Evolutionary conservation across 64 coral and sea anemone genomes (phyloP), one percentile per base, ranked within the genome.

Genomic region (Dendrophyllia cribrosa): DNA sequence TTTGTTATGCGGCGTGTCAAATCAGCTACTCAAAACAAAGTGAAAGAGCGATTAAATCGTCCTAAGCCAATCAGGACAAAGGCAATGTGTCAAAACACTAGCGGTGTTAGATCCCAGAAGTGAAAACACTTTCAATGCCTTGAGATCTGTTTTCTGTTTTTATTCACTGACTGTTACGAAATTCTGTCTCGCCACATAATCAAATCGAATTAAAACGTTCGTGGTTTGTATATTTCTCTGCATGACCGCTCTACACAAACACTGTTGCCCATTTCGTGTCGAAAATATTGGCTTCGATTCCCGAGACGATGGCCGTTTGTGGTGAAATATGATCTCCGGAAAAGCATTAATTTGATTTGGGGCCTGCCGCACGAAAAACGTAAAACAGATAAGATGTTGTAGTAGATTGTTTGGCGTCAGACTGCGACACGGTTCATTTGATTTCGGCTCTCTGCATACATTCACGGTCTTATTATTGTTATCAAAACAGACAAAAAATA

Each of bases 271-370:
- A 13, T 83, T 83, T 83, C 78, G 44, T 48, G 80, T 66, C 3
- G 43, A 83, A 43, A 62, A 84, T 84, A 68, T 84, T 67, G 80
- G 62, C 61, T 63, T 51, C n/a, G 46, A 6, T 80, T 62, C 17
- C 9, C 44, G 47, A 10, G 9, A 51, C 2, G 20, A 22, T 20
- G 20, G 45, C 75, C 62, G 61, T 66, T 84, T 51, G 44, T 51
- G 44, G 60, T 49, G 80, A 84, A 84, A 84, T 50, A 49, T 13
- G 80, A 84, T 84, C 80, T 67, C 80, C 80, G 80, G 80, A 84
- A 84, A 51, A 84, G 7, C 62, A 43, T 47, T 84, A 84, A 84
- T 52, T 66, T 63, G 61, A 84, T 68, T 84, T 84, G 63, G 9
- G 60, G 14, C 13, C 61, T 50, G 15, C 45, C 62, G 44, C 62